phyloP scores from a whole-genome alignment of 2,888 invertebrate species.

The Melanchra persicariae region DNA sequence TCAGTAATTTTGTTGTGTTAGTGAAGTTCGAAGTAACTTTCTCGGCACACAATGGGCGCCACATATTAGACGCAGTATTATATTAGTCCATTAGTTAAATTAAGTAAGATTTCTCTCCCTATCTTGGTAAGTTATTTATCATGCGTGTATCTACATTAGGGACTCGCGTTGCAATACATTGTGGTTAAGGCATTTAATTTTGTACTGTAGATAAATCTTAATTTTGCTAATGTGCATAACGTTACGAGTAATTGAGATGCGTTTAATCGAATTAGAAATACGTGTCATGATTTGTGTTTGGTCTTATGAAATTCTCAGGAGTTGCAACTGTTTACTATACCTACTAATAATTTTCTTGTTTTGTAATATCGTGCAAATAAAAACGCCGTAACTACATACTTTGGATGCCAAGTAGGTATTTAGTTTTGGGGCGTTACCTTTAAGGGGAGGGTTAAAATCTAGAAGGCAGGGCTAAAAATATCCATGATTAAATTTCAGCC shows the following conservation, averaged over 20 bases:
- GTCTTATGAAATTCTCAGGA: not conserved
- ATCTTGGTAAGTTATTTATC: slow-evolving; percentile 86
- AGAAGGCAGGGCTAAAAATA: too few species aligned
- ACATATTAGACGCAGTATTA: slow-evolving; percentile 75
- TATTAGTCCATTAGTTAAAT: slow-evolving; percentile 89
- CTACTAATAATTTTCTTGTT: not conserved
- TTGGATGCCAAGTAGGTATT: not conserved
- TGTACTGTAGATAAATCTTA: slow-evolving; percentile 82
- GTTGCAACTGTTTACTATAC: not conserved
- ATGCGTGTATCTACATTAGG: slow-evolving; percentile 81
- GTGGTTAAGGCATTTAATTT: slow-evolving; percentile 89
- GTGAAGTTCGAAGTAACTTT: slow-evolving; percentile 70
- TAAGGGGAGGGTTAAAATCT: not conserved
- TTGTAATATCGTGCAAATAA: not conserved
- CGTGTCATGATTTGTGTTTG: slow-evolving; percentile 24
- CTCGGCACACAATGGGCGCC: slow-evolving; percentile 69
- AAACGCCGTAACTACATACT: not conserved
- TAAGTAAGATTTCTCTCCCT: slow-evolving; percentile 87
- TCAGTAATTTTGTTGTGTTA: slow-evolving; percentile 71
- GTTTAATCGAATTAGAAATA: slow-evolving; percentile 43
- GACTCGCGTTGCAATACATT: slow-evolving; percentile 83
- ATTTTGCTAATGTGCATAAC: slow-evolving; percentile 79
- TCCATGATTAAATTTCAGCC: too few species aligned
- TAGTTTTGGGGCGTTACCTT: not conserved
- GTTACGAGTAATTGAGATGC: slow-evolving; percentile 61